phyloP scores from a whole-genome alignment of 2,113 vertebrate genomes.

The Ursus arctos region DNA sequence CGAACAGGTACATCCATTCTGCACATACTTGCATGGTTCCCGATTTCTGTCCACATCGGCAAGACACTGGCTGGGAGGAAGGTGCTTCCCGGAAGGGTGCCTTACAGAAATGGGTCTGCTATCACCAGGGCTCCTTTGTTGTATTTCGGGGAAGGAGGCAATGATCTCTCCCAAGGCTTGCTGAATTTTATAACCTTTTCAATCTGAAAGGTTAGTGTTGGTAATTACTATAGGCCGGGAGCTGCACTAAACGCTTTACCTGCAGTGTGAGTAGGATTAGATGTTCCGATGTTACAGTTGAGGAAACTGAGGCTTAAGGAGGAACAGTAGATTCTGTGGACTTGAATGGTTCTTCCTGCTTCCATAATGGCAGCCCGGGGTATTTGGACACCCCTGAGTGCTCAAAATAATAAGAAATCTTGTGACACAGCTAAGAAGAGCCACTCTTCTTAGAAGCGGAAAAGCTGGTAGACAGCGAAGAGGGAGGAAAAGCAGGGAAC shows the following conservation, averaged over 20 bases:
- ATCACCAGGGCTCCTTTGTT: rapidly evolving
- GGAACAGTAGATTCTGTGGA: not conserved
- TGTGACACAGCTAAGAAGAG: not conserved
- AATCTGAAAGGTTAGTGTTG: not conserved
- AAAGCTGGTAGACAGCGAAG: not conserved
- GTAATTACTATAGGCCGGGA: not conserved
- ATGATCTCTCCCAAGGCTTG: not conserved
- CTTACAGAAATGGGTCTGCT: not conserved
- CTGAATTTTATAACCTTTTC: not conserved
- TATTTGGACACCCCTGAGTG: not conserved
- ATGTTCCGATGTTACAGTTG: not conserved
- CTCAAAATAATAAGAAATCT: not conserved
- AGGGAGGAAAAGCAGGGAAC: not conserved
- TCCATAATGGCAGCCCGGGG: too few relatives aligned
- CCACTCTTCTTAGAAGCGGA: not conserved
- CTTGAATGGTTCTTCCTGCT: not conserved
- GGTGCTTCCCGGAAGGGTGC: rapidly evolving
- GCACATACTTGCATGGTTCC: not conserved
- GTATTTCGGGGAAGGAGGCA: not conserved
- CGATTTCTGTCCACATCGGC: not conserved
- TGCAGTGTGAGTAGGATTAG: not conserved
- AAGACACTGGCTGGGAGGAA: not conserved
- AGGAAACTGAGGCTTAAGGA: not conserved
- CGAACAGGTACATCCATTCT: not conserved
- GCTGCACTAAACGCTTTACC: not conserved